Percentiles rank a stretch among this genome's conserved stretches.
Evolutionary conservation across 2,797 vertebrate species (phyloP).

Genomic region (Spinibarbus caldwelli): DNA sequence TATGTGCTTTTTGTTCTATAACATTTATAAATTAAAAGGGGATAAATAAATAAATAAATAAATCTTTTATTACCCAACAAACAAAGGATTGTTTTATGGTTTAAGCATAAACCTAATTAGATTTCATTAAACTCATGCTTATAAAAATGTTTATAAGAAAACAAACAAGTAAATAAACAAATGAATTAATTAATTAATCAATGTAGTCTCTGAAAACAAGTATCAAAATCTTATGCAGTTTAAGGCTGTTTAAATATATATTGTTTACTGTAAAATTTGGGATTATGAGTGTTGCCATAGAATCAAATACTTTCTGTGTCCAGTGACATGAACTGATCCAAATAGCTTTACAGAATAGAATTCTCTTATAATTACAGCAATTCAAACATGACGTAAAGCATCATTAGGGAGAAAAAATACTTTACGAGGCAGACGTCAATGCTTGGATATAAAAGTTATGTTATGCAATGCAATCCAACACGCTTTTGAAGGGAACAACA

Average conservation of each 20-base stretch:
- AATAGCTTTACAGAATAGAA: background rate
- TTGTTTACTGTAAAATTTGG: background rate
- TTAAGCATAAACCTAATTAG: background rate
- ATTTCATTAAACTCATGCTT: background rate
- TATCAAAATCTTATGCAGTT: background rate
- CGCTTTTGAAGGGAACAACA: background rate
- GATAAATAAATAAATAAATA: background rate
- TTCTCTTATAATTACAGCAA: background rate
- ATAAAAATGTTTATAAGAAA: background rate
- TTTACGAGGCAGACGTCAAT: background rate
- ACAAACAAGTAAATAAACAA: background rate
- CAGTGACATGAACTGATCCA: background rate
- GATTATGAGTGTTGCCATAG: background rate
- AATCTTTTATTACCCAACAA: background rate
- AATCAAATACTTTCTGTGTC: background rate
- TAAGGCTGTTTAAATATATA: background rate
- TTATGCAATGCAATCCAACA: background rate
- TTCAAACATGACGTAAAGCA: background rate
- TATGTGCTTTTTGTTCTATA: background rate
- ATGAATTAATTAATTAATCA: background rate
- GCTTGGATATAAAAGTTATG: background rate
- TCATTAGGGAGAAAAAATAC: background rate
- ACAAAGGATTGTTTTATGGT: background rate
- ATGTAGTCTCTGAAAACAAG: background rate
- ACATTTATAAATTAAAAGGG: background rate